A percentile compares a stretch with the other conserved stretches of the same genome.
Evolutionary conservation across 2,888 invertebrate genomes (phyloP).

Genomic region (Gastracanthus pulcherrimus): DNA sequence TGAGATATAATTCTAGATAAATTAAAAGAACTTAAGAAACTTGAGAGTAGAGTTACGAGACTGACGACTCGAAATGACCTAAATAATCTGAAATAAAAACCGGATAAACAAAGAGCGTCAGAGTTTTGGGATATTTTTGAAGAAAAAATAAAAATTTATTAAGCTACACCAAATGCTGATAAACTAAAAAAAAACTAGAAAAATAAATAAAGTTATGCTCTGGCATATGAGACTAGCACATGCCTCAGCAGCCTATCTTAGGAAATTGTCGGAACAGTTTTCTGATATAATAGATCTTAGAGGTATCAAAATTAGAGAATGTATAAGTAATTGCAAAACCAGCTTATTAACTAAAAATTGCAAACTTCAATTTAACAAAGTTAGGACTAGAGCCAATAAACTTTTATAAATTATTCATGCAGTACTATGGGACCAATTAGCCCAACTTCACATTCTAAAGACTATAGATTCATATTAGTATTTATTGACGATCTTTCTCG

Average conservation of each 20-base stretch:
- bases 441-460: not conserved
- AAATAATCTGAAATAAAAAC: no score
- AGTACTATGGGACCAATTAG: not conserved
- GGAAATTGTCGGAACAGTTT: not conserved
- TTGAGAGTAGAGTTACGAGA: no score
- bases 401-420: not conserved
- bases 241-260: no score
- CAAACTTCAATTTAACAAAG: not conserved
- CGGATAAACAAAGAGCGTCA: no score
- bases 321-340: no score
- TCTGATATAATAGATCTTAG: not conserved
- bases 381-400: not conserved
- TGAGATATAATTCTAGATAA: not conserved
- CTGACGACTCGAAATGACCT: no score
- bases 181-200: no score
- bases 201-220: not conserved
- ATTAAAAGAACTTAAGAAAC: no score
- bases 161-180: no score
- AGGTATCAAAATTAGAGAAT: not conserved
- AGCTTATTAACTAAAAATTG: no score
- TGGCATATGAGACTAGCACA: not conserved
- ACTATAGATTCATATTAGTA: not conserved
- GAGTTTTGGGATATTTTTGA: no score
- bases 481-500: not conserved
- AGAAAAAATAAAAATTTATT: no score